Evolutionary conservation across 2,797 vertebrate genomes (phyloP), one percentile per base, ranked within the genome.

Genomic region (Rhynchonycteris naso): DNA sequence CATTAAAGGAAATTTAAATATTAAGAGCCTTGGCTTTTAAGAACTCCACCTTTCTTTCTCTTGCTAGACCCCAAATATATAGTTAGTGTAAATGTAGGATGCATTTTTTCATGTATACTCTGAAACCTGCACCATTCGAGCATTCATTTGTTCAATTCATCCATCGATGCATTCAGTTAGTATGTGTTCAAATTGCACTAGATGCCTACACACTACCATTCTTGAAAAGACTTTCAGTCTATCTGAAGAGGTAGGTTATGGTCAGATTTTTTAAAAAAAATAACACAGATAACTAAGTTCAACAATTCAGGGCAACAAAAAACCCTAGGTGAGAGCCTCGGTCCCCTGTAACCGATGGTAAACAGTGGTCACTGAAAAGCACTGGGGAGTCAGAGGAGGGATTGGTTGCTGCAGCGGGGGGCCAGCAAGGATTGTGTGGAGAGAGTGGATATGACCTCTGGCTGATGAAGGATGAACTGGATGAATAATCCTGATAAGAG

Each of bases 1-100:
- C 90, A 94, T 93, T 63, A 76, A 93, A 96, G 71, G 80, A 66
- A 87, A 78, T 59, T 63, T 93, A 76, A 83, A 59, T 43, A 84
- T 90, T n/a, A 79, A 78, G 59, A 81, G 7, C 16, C 19, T 80
- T 78, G 28, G 18, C 61, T 93, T 94, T 88, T 92, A 71, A 97
- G 68, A 95, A 74, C 13, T 76, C 4, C 4, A 18, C 54, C 50
- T 88, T 93, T 93, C 72, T 80, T 91, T 90, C 35, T 26, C 68
- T 94, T 22, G 2, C 28, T 72, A 93, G 50, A 86, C 43, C 28
- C 43, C 61, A 92, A 66, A 74, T 43, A 43, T 7, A 43, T 76
- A 92, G 38, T 59, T 88, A 76, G 21, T 76, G 5, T 83, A 76
- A 87, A 79, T 84, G 90, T 93, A 78, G 35, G 58, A 50, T 66